A percentile compares a stretch with the other conserved stretches of the same genome.
Conservation (phyloP, 2,888 invertebrate species). For the Drosophila leonis region DNA sequence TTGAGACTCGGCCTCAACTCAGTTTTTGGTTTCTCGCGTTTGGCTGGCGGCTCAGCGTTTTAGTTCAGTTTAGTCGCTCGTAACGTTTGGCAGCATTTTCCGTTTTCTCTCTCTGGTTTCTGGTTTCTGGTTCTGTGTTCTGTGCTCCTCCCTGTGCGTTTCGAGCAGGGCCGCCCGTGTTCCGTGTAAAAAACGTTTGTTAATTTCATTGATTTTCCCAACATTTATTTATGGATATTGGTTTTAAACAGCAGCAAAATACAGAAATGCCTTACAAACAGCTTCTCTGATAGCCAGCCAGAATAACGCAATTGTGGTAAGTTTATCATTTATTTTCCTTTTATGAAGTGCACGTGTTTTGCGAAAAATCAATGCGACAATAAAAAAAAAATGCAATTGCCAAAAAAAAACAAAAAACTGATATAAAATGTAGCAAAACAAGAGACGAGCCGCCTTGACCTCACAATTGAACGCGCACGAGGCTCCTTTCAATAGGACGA, state of each 20-base stretch:
- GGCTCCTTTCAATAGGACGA: conserved; percentile 5
- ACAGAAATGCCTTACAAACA: conserved; percentile 24
- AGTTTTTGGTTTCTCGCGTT: conserved; percentile 22
- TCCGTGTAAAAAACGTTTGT: conserved; percentile 45
- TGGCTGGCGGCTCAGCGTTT: conserved; percentile 42
- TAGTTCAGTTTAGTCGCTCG: conserved; percentile 65
- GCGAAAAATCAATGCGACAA: conserved; percentile 53
- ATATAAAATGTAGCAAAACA: conserved; percentile 8
- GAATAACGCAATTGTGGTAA: conserved; percentile 44
- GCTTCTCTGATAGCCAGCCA: conserved; percentile 31
- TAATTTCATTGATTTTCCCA: conserved; percentile 75
- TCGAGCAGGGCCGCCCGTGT: conserved; percentile 31
- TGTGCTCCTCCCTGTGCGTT: conserved; percentile 28
- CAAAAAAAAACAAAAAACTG: conserved; percentile 18
- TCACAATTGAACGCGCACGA: conserved; percentile 25
- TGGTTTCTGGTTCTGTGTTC: conserved; percentile 55
- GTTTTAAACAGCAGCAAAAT: conserved; percentile 29
- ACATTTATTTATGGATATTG: conserved; percentile 62
- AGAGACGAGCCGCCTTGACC: conserved; percentile 45
- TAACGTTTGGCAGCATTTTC: conserved; percentile 67
- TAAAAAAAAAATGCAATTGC: conserved; percentile 29
- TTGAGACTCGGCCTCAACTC: conserved; percentile 26
- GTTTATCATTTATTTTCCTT: too few relatives aligned
- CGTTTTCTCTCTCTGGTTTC: conserved; percentile 76
- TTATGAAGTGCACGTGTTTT: conserved; percentile 44